Conservation (phyloP, 2,113 vertebrate genomes). For the Coptodon rendalli region DNA sequence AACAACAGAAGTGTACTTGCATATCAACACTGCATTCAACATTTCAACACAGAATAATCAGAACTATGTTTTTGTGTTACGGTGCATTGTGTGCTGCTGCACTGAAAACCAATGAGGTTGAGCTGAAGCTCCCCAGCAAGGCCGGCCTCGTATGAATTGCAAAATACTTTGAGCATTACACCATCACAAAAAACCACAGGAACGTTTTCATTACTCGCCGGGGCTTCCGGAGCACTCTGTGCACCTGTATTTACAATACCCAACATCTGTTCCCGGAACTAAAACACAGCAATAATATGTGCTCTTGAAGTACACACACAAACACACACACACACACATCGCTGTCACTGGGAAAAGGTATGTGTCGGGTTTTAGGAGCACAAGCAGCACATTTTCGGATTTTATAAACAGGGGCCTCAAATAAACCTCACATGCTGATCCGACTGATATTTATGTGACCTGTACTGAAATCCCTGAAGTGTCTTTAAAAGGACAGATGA, state of each 20-base stretch:
- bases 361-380: conserved; percentile 55
- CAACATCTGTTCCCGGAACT: conserved; percentile 64
- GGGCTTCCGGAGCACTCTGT: conserved; percentile 54
- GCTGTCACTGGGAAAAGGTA: conserved; percentile 46
- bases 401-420: conserved; percentile 81
- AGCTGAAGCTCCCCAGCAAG: neutral
- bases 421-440: conserved; percentile 79
- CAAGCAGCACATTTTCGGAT: conserved; percentile 68
- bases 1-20: neutral
- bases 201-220: conserved; percentile 52
- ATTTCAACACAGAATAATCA: neutral
- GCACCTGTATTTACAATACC: conserved; percentile 72
- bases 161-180: conserved; percentile 57
- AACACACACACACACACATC: conserved; percentile 6
- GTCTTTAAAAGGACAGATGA: conserved; percentile 84
- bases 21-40: neutral
- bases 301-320: conserved; percentile 10
- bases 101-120: neutral
- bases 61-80: neutral
- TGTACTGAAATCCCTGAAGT: conserved; percentile 74
- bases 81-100: neutral
- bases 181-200: conserved; percentile 25
- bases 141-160: conserved; percentile 39
- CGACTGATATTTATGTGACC: conserved; percentile 80
- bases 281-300: conserved; percentile 48